Base-by-base conservation (phyloP, 1,140 invertebrate species). In the Neodiprion lecontei region DNA sequence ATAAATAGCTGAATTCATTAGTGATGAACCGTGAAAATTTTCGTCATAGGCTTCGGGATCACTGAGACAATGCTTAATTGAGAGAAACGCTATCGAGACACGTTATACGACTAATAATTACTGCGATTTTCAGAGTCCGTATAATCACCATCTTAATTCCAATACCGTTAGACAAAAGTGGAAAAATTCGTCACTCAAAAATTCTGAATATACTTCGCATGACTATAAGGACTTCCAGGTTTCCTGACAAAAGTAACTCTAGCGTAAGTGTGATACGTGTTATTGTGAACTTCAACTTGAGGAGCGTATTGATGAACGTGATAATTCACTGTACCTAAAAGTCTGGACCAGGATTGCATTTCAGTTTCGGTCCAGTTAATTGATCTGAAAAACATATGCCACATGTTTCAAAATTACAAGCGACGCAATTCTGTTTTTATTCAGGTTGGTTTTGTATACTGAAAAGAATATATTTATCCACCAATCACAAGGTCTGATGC, bases 301-400 rank as follows among this genome's bases (percentile, higher is more conserved):
- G 28, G 28, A 61, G 48, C 53, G n/a, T 73, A 47, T 21, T 21
- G 17, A 0, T 21, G 10, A 61, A 67, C 53, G n/a, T 73, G 65
- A 40, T 50, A 69, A 67, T 65, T 67, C n/a, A n/a, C 9, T 50
- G n/a, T 73, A 53, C 28, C 65, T 72, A 7, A 48, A 70, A 47
- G 47, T 12, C 66, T 21, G 17, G 78, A 76, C 9, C 76, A 89
- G 91, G 75, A 93, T 70, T 92, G 94, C 81, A 77, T 94, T 9
- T 93, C 94, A 0, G 87, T 94, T 49, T 92, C 93, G 0, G 89
- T 95, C 50, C 94, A 94, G 0, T 80, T 95, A 48, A 93, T 93
- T 79, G 88, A 94, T 65, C 92, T 92, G 1, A 89, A 91, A 21
- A 21, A 21, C 17, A 78, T 92, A 90, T 78, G 92, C 92, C 78